Evolutionary conservation across 2,113 vertebrate genomes (phyloP), one percentile per base, ranked within the genome.

Genomic region (Cathartes aura): DNA sequence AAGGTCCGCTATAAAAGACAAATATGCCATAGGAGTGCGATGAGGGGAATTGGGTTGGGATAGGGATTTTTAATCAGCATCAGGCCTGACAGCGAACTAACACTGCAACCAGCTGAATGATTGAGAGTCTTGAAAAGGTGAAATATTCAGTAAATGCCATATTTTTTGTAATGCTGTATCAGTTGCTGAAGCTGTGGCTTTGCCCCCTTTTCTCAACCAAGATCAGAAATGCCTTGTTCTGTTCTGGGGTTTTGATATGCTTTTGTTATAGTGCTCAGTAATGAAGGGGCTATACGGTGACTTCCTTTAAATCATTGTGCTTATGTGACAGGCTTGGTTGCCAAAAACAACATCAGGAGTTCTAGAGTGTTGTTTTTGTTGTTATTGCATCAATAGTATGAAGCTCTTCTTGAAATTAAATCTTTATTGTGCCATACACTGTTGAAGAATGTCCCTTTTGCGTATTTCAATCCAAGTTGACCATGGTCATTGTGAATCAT

Each of bases 31-130:
- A 62, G 53, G 58, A 86, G n/a, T 0, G 0, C 1, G 2, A 40
- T 70, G 79, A 93, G 62, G 20, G 22, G 38, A 80, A 73, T 43
- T 93, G 58, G 48, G 23, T 68, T 82, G 63, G 50, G 45, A 88
- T 21, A 62, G 55, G 74, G 70, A 81, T 88, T 97, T 97, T 95
- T 97, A 95, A 96, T 94, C 82, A 92, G 85, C 36, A 80, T 93
- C 62, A 83, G 53, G 19, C 50, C 45, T 66, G 86, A 88, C 63
- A 83, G 53, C 83, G 59, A 58, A 15, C 74, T 80, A 96, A 83
- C 45, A 68, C 4, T 3, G 8, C 76, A 91, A 48, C 27, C 19
- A 64, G 45, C 24, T 70, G 67, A 85, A 58, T 86, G 88, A 88
- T 42, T 82, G 58, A 73, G 88, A 63, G 71, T 62, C 67, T 50